Base-by-base conservation (phyloP, 37 sponge, comb jelly and placozoan genomes). In the Crambe crambe region DNA sequence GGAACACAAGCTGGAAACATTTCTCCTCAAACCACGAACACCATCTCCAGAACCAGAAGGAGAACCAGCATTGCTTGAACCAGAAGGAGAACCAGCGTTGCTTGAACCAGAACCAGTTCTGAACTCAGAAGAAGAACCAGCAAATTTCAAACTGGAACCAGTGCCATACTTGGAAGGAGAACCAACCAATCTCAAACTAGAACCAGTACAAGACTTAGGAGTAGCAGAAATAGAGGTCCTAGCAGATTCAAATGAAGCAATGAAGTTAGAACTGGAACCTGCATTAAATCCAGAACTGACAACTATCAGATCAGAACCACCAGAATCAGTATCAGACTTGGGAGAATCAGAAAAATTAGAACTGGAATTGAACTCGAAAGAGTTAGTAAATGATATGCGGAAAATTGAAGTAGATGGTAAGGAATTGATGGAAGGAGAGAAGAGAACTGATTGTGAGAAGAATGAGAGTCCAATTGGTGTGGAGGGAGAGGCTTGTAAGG, bases 1-100 rank as follows among this genome's bases (percentile, higher is more conserved):
- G 20, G 25, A 63, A 0, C 44, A 82, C 4, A 62, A 79, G 34
- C 44, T 89, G 34, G 89, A 89, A 34, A 1, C 42, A 5, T 81
- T 81, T 30, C 9, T 35, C 8, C 39, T 68, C 17, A 68, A 34
- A 32, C 68, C 63, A 6, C 27, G 9, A 15, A 9, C 54, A 18
- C 15, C 9, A 9, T 51, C 15, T 10, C n/a, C 15, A 21, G 64
- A 62, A 9, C 25, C 6, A 10, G 64, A 62, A 26, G 64, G 30
- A 62, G 64, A 62, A 8, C n/a, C n/a, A n/a, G n/a, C n/a, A n/a
- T n/a, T n/a, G n/a, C 21, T 73, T 34, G 39, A 80, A 31, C 58
- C 68, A 32, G 66, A 63, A 36, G 54, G 62, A 73, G 56, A 74
- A 39, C n/a, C n/a, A n/a, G n/a, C n/a, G n/a, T n/a, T n/a, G n/a